Base-by-base conservation (phyloP, 2,888 invertebrate genomes). In the Cantharis lateralis region DNA sequence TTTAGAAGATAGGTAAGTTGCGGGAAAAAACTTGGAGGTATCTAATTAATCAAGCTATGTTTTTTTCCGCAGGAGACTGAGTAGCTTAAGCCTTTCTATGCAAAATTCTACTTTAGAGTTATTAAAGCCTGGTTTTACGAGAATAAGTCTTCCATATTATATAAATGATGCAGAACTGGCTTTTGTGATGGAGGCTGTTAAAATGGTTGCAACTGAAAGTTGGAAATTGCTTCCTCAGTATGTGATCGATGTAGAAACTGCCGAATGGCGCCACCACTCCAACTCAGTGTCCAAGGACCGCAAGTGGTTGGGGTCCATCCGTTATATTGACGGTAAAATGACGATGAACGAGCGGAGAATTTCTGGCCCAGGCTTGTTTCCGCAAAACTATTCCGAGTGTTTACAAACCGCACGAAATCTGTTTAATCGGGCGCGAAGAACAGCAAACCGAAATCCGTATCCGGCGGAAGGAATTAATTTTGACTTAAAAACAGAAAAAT, bases 201-300 rank as follows among this genome's bases (percentile, higher is more conserved):
- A 94, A 87, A 94, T 96, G 93, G 95, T 96, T 0, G 96, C 96
- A 0, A 93, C 95, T 3, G 94, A 96, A 89, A 97, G 94, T 0
- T 96, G 96, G 95, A 95, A 95, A 84, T 91, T 97, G 63, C 87
- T 97, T 72, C 97, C 97, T 0, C 95, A 96, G 87, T 97, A 97
- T 86, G 91, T 93, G 10, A 92, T 96, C n/a, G 95, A 96, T 85
- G 92, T 95, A 5, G 94, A 96, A 85, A 96, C 96, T 0, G 97
- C 95, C 0, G 96, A 96, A 87, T 97, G 97, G 96, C 92, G 94
- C 78, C 96, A 97, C 85, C 93, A 94, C 84, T 92, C 94, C 0
- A 95, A 95, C 86, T 91, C 93, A 69, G 91, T 94, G 5, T 93
- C 95, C 80, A 93, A 94, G 84, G 96, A 96, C 83, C 91, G 95